Percentiles rank a stretch among this genome's conserved stretches.
Evolutionary conservation across 2,888 invertebrate species (phyloP).

Genomic region (Eulithis testata): DNA sequence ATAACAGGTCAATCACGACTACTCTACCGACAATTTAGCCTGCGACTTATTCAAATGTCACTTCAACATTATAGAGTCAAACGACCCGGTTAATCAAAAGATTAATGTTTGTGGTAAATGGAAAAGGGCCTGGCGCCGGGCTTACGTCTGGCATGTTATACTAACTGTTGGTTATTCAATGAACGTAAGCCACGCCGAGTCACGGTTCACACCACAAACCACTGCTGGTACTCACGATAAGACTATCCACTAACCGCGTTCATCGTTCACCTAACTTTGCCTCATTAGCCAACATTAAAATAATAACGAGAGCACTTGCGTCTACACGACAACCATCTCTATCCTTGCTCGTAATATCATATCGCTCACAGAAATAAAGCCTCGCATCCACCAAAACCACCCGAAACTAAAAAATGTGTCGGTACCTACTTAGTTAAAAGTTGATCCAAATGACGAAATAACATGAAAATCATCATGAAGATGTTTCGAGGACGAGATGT

Average conservation of each 20-base stretch:
- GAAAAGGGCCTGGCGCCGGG: slow-evolving; percentile 49
- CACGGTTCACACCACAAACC: slow-evolving; percentile 65
- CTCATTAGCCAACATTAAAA: slow-evolving; percentile 71
- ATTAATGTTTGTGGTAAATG: slow-evolving; percentile 72
- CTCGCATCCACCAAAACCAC: not conserved
- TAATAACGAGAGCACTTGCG: slow-evolving; percentile 64
- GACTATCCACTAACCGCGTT: slow-evolving; percentile 64
- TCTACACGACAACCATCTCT: slow-evolving; percentile 47
- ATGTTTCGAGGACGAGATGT: too few relatives aligned
- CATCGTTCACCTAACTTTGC: slow-evolving; percentile 63
- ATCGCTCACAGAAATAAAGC: not conserved
- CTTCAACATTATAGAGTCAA: slow-evolving; percentile 54
- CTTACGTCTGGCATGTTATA: slow-evolving; percentile 13
- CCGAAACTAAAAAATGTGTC: not conserved
- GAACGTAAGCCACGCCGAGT: slow-evolving; percentile 48
- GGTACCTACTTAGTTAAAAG: not conserved
- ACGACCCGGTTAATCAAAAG: slow-evolving; percentile 61
- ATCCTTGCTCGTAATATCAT: slow-evolving; percentile 35
- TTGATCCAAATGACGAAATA: too few relatives aligned
- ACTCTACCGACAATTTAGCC: slow-evolving; percentile 35
- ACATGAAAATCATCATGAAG: too few relatives aligned
- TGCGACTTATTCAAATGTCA: slow-evolving; percentile 57
- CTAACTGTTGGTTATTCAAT: slow-evolving; percentile 14
- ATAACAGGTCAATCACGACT: slow-evolving; percentile 42
- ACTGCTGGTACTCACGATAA: slow-evolving; percentile 66